Evolutionary conservation across 2,113 vertebrate genomes (phyloP).

Genomic region (Otolemur garnettii): DNA sequence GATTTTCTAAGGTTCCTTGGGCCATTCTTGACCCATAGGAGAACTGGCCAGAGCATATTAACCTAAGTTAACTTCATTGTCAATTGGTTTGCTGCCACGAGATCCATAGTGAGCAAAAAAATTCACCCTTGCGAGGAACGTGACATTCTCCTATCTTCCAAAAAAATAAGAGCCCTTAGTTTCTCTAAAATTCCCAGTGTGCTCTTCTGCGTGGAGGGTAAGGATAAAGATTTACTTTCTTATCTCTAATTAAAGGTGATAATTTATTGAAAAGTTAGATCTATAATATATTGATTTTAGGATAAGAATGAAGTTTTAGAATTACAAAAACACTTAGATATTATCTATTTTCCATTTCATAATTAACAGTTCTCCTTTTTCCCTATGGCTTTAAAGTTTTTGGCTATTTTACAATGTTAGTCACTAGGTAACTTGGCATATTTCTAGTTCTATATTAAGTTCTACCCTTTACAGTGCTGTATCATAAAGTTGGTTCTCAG

Average conservation of each 20-base stretch:
- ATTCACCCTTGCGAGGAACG: background rate
- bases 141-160: background rate
- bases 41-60: background rate
- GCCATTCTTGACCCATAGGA: background rate
- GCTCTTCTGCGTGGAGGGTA: background rate
- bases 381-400: conserved; percentile 58
- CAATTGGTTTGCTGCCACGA: background rate
- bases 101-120: background rate
- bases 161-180: background rate
- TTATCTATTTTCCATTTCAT: conserved; percentile 30
- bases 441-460: conserved; percentile 70
- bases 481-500: conserved; percentile 58
- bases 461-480: conserved; percentile 54
- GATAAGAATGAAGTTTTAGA: conserved; percentile 57
- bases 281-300: conserved; percentile 29
- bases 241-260: conserved; percentile 45
- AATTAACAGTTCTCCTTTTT: background rate
- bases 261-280: conserved; percentile 27
- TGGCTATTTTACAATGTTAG: conserved; percentile 56
- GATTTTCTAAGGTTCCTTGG: background rate
- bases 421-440: conserved; percentile 65
- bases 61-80: background rate
- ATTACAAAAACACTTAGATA: conserved; percentile 39
- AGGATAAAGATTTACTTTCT: conserved; percentile 1
- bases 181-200: conserved; percentile 34